Conservation (phyloP, 2,888 invertebrate species). For the Pterobdella sp. region DNA sequence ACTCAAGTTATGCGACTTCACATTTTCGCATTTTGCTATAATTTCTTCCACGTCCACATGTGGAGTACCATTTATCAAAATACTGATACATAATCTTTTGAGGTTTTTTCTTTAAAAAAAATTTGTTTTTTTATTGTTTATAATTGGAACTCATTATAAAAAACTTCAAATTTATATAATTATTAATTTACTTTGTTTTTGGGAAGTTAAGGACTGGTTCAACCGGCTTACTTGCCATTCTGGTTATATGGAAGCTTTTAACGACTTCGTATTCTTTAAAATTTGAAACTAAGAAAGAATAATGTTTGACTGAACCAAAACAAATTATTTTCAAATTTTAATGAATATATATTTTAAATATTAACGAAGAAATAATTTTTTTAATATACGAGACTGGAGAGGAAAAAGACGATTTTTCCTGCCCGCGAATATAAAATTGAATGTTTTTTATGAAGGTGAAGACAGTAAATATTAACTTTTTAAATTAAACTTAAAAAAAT, state of each 20-base stretch:
- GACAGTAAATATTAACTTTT: not conserved
- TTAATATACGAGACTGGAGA: not conserved
- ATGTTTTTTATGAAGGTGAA: not conserved
- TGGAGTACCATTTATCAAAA: slow-evolving; percentile 5
- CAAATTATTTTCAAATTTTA: not conserved
- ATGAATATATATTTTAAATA: not conserved
- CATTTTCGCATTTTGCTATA: slow-evolving; percentile 2
- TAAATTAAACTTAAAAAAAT: too few relatives aligned
- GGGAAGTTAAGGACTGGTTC: too few relatives aligned
- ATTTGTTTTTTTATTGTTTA: not conserved
- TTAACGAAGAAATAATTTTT: not conserved
- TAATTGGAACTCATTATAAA: too few relatives aligned
- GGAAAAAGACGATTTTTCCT: not conserved
- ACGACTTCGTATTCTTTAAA: too few relatives aligned
- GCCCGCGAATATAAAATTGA: slow-evolving; percentile 3
- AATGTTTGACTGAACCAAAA: too few relatives aligned
- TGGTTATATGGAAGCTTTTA: too few relatives aligned
- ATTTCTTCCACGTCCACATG: slow-evolving; percentile 6
- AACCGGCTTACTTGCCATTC: too few relatives aligned
- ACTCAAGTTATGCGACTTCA: slow-evolving; percentile 7
- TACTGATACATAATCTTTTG: slow-evolving; percentile 21
- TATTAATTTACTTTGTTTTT: too few relatives aligned
- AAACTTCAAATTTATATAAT: too few relatives aligned
- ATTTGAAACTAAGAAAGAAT: too few relatives aligned
- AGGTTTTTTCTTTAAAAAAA: not conserved